Evolutionary conservation across 1,140 invertebrate species (phyloP).

Genomic region (Chelonus insularis): DNA sequence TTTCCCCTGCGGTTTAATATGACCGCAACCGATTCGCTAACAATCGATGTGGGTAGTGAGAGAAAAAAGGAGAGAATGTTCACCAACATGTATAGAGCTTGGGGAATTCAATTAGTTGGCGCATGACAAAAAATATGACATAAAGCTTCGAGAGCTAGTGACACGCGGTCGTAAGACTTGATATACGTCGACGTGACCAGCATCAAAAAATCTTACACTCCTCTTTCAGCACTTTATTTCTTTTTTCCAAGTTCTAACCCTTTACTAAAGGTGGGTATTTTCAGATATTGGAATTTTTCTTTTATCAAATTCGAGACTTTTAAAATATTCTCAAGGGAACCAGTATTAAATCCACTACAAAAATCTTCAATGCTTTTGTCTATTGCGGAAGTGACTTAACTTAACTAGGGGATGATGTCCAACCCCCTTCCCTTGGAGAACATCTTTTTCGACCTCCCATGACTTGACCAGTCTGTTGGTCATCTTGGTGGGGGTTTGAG

Average conservation of each 20-base stretch:
- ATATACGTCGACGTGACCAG: not conserved
- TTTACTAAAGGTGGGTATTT: too few relatives aligned
- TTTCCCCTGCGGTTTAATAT: constrained; percentile 22
- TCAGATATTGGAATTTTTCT: too few relatives aligned
- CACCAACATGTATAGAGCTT: not conserved
- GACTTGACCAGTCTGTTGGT: not conserved
- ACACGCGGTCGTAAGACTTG: not conserved
- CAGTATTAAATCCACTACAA: too few relatives aligned
- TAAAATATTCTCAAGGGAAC: too few relatives aligned
- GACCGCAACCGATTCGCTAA: constrained; percentile 1
- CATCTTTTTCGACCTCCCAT: constrained; percentile 18
- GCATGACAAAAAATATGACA: not conserved
- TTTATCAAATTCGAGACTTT: too few relatives aligned
- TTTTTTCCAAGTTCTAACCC: not conserved
- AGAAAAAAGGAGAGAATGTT: not conserved
- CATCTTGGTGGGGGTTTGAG: not conserved
- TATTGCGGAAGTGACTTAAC: too few relatives aligned
- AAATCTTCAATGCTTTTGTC: too few relatives aligned
- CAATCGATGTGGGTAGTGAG: not conserved
- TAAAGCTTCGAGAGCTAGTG: not conserved
- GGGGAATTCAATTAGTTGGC: not conserved
- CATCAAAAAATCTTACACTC: not conserved
- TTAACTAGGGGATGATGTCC: too few relatives aligned
- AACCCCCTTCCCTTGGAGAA: constrained; percentile 8
- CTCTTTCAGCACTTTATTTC: not conserved